Conservation (phyloP, 2,888 invertebrate genomes). For the Gasteruption jaculator region DNA sequence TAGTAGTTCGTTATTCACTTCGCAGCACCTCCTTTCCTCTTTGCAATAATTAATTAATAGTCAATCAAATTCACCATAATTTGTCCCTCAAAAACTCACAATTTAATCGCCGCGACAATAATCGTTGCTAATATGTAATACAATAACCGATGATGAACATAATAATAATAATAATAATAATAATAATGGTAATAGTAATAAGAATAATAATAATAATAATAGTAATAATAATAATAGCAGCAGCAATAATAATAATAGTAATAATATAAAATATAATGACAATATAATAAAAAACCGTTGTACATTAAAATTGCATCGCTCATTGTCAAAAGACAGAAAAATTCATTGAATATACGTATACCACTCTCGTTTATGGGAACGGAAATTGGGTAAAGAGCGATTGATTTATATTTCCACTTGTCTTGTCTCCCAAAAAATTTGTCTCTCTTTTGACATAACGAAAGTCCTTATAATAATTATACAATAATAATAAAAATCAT, state of each 20-base stretch:
- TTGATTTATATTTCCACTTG: too few relatives aligned
- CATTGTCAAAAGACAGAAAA: too few relatives aligned
- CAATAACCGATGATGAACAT: conserved; percentile 20
- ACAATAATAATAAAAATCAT: conserved; percentile 24
- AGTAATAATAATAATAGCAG: conserved; percentile 22
- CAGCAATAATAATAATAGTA: conserved; percentile 29
- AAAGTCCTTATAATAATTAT: too few relatives aligned
- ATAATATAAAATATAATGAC: conserved; percentile 18
- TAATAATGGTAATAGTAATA: conserved; percentile 14
- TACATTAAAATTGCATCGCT: too few relatives aligned
- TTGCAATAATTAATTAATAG: conserved; percentile 48
- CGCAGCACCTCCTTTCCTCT: too few relatives aligned
- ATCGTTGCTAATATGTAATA: conserved; percentile 6
- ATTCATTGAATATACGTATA: too few relatives aligned
- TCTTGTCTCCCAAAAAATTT: too few relatives aligned
- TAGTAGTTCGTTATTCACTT: conserved; percentile 47
- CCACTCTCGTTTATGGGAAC: too few relatives aligned
- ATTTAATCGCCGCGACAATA: conserved; percentile 24
- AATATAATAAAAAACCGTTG: too few relatives aligned
- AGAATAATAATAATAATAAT: conserved; percentile 14
- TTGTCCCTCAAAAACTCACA: conserved; percentile 38
- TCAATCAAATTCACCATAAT: conserved; percentile 41
- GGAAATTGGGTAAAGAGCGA: too few relatives aligned
- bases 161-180: conserved; percentile 28
- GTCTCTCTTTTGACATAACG: too few relatives aligned